A percentile compares a stretch with the other conserved stretches of the same genome.
Conservation (phyloP, 2,888 invertebrate species). For the Lasioglossum lativentre region DNA sequence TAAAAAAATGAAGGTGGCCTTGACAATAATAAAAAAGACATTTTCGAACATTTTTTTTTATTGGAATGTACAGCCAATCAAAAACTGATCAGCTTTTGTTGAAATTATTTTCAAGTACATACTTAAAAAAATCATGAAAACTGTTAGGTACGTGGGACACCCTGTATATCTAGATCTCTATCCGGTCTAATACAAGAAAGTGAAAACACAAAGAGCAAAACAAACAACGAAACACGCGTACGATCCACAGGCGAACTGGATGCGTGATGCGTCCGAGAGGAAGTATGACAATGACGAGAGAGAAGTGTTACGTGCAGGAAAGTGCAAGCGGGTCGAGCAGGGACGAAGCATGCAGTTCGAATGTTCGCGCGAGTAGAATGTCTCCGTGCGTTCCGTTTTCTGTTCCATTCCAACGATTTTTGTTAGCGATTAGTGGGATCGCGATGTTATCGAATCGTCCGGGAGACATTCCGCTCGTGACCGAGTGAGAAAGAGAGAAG, state of each 20-base stretch:
- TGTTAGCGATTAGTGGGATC: not conserved
- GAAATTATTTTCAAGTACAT: too few relatives aligned
- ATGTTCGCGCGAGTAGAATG: conserved; percentile 15
- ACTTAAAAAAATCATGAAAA: too few relatives aligned
- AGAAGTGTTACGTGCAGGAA: conserved; percentile 9
- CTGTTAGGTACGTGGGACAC: too few relatives aligned
- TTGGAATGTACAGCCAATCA: too few relatives aligned
- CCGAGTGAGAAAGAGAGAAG: too few relatives aligned
- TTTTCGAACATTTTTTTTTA: too few relatives aligned
- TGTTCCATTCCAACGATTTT: not conserved
- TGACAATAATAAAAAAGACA: too few relatives aligned
- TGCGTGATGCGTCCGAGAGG: conserved; percentile 52
- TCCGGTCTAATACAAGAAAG: conserved; percentile 10
- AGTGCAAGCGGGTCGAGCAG: conserved; percentile 14
- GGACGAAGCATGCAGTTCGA: conserved; percentile 20
- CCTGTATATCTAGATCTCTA: conserved; percentile 10
- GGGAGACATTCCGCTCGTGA: conserved; percentile 34
- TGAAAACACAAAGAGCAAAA: conserved; percentile 32
- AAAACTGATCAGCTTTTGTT: too few relatives aligned
- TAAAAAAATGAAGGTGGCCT: too few relatives aligned
- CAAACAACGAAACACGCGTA: conserved; percentile 23
- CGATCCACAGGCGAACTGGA: conserved; percentile 34
- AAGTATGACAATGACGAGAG: conserved; percentile 9
- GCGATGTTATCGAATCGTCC: not conserved
- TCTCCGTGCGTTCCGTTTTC: not conserved